Percentiles rank a stretch among this genome's conserved stretches.
Evolutionary conservation across 2,888 invertebrate genomes (phyloP).

Genomic region (Margaritifera margaritifera): DNA sequence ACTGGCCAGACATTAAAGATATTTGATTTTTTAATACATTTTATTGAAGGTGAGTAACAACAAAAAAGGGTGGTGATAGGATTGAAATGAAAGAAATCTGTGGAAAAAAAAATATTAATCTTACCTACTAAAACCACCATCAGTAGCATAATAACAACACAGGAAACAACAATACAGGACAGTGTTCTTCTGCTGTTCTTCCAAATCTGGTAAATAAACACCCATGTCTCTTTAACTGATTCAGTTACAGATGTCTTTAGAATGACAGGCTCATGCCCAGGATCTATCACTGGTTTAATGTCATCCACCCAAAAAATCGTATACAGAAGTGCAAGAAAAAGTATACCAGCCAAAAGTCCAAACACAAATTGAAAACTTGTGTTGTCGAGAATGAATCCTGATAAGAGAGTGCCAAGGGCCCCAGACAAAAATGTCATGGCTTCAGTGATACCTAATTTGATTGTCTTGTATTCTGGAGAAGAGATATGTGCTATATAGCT

Average conservation of each 20-base stretch:
- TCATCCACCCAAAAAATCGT: slow-evolving; percentile 59
- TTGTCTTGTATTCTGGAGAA: slow-evolving; percentile 80
- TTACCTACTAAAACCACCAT: slow-evolving; percentile 54
- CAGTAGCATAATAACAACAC: slow-evolving; percentile 40
- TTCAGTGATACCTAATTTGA: slow-evolving; percentile 87
- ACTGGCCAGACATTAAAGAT: no score
- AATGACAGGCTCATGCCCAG: background rate
- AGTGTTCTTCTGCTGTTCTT: slow-evolving; percentile 28
- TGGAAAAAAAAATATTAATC: slow-evolving; percentile 3
- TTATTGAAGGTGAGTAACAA: no score
- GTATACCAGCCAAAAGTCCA: slow-evolving; percentile 61
- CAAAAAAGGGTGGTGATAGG: background rate
- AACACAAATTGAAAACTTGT: slow-evolving; percentile 71
- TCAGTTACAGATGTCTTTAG: slow-evolving; percentile 14
- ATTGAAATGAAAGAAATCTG: background rate
- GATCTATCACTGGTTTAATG: slow-evolving; percentile 23
- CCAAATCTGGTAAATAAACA: slow-evolving; percentile 48
- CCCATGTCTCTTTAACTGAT: slow-evolving; percentile 30
- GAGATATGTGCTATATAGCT: slow-evolving; percentile 88
- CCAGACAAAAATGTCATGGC: slow-evolving; percentile 87
- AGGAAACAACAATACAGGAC: slow-evolving; percentile 31
- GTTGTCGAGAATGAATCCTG: slow-evolving; percentile 82
- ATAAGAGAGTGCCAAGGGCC: slow-evolving; percentile 86
- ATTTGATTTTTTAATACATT: no score
- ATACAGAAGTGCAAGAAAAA: slow-evolving; percentile 69